Base-by-base conservation (phyloP, 2,888 invertebrate genomes). In the Apotomis capreana region DNA sequence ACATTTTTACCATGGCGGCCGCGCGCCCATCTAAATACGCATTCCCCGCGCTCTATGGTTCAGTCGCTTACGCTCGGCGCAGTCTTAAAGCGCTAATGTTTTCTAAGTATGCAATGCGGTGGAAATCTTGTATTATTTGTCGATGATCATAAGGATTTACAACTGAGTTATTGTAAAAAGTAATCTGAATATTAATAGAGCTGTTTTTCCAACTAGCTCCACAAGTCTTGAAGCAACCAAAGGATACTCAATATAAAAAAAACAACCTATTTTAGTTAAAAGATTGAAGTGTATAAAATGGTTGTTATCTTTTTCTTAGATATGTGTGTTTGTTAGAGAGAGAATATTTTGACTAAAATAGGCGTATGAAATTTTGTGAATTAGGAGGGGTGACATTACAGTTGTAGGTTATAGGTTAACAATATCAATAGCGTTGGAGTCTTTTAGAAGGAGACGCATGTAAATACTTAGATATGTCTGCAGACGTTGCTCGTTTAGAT, bases 401-500 rank as follows among this genome's bases (percentile, higher is more conserved):
- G 9, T 49, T 49, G 49, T 49, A 49, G 49, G 9, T 49, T 49
- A 49, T 49, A 49, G 10, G 10, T 49, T 9, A 49, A 9, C 5
- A 49, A 3, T 49, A 49, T 49, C 49, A 49, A 49, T 6, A 9
- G 49, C 4, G 8, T 44, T 44, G 44, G 44, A 44, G 44, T 44
- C 44, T 49, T 9, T 10, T 6, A 49, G 49, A 10, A 49, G 49
- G 9, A 10, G 49, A 49, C 49, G 9, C 8, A 9, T 61, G 46
- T 61, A 61, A n/a, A 61, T 61, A 46, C 9, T 8, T 49, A 49
- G 49, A 9, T 49, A 6, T 26, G 5, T 46, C 15, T 26, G 26
- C 60, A 61, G 6, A 40, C 40, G 4, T 49, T 61, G 60, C 46
- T 61, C 60, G 60, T 61, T 49, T 46, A 49, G 46, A 26, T 13